Conservation (phyloP, 2,888 invertebrate species). For the Baccha elongata region DNA sequence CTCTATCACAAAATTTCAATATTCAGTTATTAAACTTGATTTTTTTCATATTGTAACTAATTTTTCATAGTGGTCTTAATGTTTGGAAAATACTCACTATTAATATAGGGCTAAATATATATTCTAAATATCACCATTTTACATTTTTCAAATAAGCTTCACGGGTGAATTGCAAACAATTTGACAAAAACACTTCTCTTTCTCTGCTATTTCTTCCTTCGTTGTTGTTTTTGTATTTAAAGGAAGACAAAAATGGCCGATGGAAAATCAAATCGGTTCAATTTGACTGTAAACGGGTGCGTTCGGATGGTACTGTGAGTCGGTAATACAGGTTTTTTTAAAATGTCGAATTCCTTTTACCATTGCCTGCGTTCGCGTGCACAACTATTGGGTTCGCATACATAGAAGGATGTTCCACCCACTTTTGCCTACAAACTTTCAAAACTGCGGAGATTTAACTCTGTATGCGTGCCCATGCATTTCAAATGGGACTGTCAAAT, state of each 20-base stretch:
- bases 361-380: too few relatives aligned
- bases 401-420: too few relatives aligned
- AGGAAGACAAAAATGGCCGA: conserved; percentile 66
- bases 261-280: conserved; percentile 58
- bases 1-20: conserved; percentile 48
- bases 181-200: conserved; percentile 71
- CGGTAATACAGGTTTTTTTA: too few relatives aligned
- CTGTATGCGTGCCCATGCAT: too few relatives aligned
- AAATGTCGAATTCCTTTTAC: conserved; percentile 14
- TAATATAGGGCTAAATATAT: conserved; percentile 19
- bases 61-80: not conserved
- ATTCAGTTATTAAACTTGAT: conserved; percentile 11
- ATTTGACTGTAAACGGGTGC: conserved; percentile 39
- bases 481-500: too few relatives aligned
- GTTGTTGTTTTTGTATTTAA: conserved; percentile 69
- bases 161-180: conserved; percentile 71
- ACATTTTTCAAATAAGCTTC: conserved; percentile 57
- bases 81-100: conserved; percentile 46
- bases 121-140: conserved; percentile 57
- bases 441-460: too few relatives aligned
- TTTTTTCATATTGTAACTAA: conserved; percentile 1
- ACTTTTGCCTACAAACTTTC: too few relatives aligned
- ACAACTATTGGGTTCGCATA: too few relatives aligned
- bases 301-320: not conserved
- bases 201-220: conserved; percentile 63